Evolutionary conservation across 2,888 invertebrate genomes (phyloP).

Genomic region (Apamea epomidion): DNA sequence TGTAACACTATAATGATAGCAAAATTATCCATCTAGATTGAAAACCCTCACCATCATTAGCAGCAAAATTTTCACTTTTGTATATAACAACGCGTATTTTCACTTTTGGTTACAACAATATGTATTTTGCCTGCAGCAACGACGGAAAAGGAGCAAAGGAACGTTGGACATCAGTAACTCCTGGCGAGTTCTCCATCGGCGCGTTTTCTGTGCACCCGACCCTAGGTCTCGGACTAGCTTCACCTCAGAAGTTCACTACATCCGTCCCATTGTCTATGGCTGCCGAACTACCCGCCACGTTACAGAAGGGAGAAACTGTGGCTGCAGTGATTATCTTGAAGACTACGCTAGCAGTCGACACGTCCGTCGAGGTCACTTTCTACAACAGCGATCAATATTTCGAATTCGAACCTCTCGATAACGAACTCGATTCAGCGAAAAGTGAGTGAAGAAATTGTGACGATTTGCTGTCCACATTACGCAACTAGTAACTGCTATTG

Average conservation of each 20-base stretch:
- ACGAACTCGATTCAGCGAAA: slow-evolving; percentile 93
- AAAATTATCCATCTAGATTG: neutral
- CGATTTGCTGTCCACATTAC: too few species aligned
- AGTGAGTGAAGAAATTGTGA: slow-evolving; percentile 87
- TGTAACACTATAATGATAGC: neutral
- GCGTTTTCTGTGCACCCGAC: slow-evolving; percentile 87
- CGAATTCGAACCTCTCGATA: slow-evolving; percentile 95
- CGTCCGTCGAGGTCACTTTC: slow-evolving; percentile 95
- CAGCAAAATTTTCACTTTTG: neutral
- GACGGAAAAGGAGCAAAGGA: slow-evolving; percentile 85
- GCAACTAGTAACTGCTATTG: too few species aligned
- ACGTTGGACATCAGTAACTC: slow-evolving; percentile 81
- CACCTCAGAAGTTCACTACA: slow-evolving; percentile 80
- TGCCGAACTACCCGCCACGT: slow-evolving; percentile 96
- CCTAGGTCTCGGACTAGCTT: slow-evolving; percentile 83
- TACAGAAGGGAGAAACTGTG: slow-evolving; percentile 97
- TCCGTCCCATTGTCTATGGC: slow-evolving; percentile 94
- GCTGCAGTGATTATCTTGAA: slow-evolving; percentile 96
- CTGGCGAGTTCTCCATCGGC: slow-evolving; percentile 83
- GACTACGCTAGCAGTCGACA: slow-evolving; percentile 95
- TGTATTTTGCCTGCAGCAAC: slow-evolving; percentile 71
- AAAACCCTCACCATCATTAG: neutral
- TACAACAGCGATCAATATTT: slow-evolving; percentile 95
- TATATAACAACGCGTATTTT: neutral
- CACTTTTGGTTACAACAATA: neutral